Base-by-base conservation (phyloP, 2,888 invertebrate genomes). In the Ochlodes sylvanus region DNA sequence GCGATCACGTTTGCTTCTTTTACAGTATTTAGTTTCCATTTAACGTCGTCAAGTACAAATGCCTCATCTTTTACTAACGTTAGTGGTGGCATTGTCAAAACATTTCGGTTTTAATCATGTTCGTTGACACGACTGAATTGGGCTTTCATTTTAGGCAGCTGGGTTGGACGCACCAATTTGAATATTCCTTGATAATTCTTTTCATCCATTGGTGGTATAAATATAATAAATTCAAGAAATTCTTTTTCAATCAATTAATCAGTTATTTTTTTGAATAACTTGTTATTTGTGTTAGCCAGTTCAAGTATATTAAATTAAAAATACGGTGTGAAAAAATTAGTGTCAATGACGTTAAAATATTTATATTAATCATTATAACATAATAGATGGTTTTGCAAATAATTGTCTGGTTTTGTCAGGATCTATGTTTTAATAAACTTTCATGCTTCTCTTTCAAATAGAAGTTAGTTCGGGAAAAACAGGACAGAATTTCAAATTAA, bases 81-180 rank as follows among this genome's bases (percentile, higher is more conserved):
- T 85, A 85, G 86, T 82, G 75, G 80, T 78, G 70, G 75, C 79
- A 82, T 83, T 79, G 75, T 81, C 74, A 78, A 82, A 78, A 79
- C 74, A 77, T 73, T 74, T 71, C 70, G 80, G 83, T 86, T 87
- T 85, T 85, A 86, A 85, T 88, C 82, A 84, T 84, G 75, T 76
- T 73, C 70, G 76, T 77, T 85, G 88, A 82, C 85, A 81, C 69
- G 70, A 64, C 70, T 78, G 83, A 83, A 86, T 83, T 78, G 73
- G 72, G 63, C 71, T 79, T 79, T 85, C 84, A 83, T 67, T 61
- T 79, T 69, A 72, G 76, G 72, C 71, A 65, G 71, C 73, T 75
- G 77, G 83, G 82, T 77, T 85, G 78, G 80, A 73, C 72, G 57
- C 44, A 54, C 62, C 62, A 62, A 62, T 70, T 63, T 69, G 52